Evolutionary conservation across 2,888 invertebrate genomes (phyloP).

Genomic region (Leistus spinibarbis): DNA sequence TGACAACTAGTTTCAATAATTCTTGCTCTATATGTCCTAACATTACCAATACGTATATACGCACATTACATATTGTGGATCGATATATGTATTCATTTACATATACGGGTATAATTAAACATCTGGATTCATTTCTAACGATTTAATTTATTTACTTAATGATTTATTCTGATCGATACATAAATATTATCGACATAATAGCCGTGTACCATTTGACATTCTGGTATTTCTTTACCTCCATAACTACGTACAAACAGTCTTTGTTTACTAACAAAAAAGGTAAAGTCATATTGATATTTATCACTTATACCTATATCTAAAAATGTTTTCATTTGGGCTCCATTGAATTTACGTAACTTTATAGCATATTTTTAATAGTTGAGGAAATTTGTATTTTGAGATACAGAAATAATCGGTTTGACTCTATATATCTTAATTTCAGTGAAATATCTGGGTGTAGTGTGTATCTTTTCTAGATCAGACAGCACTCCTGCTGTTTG

Average conservation of each 20-base stretch:
- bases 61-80: slow-evolving; percentile 2
- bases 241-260: background rate
- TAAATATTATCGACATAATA: background rate
- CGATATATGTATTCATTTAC: slow-evolving; percentile 41
- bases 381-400: no score
- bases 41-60: background rate
- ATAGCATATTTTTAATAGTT: no score
- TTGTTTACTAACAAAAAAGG: background rate
- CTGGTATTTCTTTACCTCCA: background rate
- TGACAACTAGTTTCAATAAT: slow-evolving; percentile 31
- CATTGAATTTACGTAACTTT: no score
- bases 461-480: background rate
- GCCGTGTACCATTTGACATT: background rate
- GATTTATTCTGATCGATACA: slow-evolving; percentile 41
- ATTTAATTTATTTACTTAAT: slow-evolving; percentile 40
- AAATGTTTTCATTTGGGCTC: no score
- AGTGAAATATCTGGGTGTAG: no score
- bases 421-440: no score
- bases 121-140: slow-evolving; percentile 40
- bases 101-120: slow-evolving; percentile 46
- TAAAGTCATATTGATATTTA: no score
- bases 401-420: no score
- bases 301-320: no score
- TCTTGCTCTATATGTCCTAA: slow-evolving; percentile 28
- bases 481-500: background rate